A percentile compares a stretch with the other conserved stretches of the same genome.
Evolutionary conservation across 2,113 vertebrate genomes (phyloP).

Genomic region (Stigmatopora nigra): DNA sequence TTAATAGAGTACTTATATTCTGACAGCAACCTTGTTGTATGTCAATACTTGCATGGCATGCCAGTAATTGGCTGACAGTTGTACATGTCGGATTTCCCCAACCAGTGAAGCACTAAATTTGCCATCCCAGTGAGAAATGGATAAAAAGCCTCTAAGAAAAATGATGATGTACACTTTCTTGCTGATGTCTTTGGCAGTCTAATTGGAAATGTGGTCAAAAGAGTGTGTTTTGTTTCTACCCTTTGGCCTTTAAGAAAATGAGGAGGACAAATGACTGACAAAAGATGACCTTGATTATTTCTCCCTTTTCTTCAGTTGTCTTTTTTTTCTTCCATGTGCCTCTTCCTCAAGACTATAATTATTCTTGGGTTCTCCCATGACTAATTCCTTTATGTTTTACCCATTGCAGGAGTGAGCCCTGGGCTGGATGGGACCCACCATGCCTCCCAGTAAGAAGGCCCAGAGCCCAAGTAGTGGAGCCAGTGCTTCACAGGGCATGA

Average conservation of each 20-base stretch:
- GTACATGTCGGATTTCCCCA: constrained; percentile 51
- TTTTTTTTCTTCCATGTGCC: not conserved
- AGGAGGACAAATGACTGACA: constrained; percentile 22
- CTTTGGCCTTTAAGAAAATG: constrained; percentile 37
- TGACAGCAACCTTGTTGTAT: constrained; percentile 46
- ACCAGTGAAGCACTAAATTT: constrained; percentile 57
- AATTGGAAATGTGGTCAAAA: constrained; percentile 46
- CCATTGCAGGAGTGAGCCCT: constrained; percentile 72
- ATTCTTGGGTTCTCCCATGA: not conserved
- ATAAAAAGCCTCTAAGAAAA: constrained; percentile 36
- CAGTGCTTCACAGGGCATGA: constrained; percentile 84
- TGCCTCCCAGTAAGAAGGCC: constrained; percentile 98
- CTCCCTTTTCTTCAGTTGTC: constrained; percentile 1
- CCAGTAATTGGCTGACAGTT: constrained; percentile 53
- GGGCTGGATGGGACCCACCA: constrained; percentile 97
- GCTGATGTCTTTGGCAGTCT: constrained; percentile 29
- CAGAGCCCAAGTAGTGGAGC: constrained; percentile 87
- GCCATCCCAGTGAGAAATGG: constrained; percentile 39
- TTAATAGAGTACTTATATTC: constrained; percentile 34
- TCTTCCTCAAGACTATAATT: not conserved
- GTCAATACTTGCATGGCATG: constrained; percentile 47
- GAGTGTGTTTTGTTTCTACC: constrained; percentile 22
- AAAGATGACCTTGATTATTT: constrained; percentile 31
- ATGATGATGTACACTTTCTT: constrained; percentile 38
- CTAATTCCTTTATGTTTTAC: constrained; percentile 31